A percentile compares a stretch with the other conserved stretches of the same genome.
Evolutionary conservation across 2,888 invertebrate species (phyloP).

Genomic region (Lissocephala sabroskyi): DNA sequence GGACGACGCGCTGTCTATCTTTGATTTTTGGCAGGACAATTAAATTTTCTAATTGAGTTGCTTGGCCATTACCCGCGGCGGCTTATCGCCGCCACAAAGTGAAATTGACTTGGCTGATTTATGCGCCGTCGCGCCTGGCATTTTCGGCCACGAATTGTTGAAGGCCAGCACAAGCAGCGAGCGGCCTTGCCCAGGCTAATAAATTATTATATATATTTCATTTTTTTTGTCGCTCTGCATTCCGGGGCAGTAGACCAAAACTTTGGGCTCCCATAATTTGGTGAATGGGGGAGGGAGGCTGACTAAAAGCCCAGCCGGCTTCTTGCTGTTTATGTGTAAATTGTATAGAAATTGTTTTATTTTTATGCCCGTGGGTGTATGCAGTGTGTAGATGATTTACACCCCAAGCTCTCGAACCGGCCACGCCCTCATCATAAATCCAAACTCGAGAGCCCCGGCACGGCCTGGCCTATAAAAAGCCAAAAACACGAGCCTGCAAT

Average conservation of each 20-base stretch:
- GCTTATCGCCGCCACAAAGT: slow-evolving; percentile 11
- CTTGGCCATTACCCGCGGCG: slow-evolving; percentile 13
- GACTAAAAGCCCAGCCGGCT: slow-evolving; percentile 30
- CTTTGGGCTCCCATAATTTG: slow-evolving; percentile 21
- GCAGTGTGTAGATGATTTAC: slow-evolving; percentile 53
- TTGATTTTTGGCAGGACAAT: slow-evolving; percentile 22
- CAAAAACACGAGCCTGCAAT: slow-evolving; percentile 7
- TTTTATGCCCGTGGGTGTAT: no score
- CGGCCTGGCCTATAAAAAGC: slow-evolving; percentile 7
- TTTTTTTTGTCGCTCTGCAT: no score
- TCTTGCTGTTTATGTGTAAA: slow-evolving; percentile 46
- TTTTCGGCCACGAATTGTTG: slow-evolving; percentile 27
- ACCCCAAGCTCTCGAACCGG: slow-evolving; percentile 20
- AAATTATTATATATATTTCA: slow-evolving; percentile 37
- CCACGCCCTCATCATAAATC: slow-evolving; percentile 46
- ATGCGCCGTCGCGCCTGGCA: slow-evolving; percentile 8
- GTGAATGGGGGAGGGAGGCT: slow-evolving; percentile 1
- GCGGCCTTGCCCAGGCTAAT: slow-evolving; percentile 32
- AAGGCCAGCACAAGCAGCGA: slow-evolving; percentile 19
- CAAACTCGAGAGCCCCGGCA: slow-evolving; percentile 30
- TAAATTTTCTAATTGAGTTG: slow-evolving; percentile 53
- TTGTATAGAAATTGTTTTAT: slow-evolving; percentile 28
- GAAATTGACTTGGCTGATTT: slow-evolving; percentile 37
- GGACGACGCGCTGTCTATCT: neutral
- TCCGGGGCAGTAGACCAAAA: slow-evolving; percentile 17